Percentiles rank a stretch among this genome's conserved stretches.
Evolutionary conservation across 2,113 vertebrate species (phyloP).

Genomic region (Malurus alboscapulatus): DNA sequence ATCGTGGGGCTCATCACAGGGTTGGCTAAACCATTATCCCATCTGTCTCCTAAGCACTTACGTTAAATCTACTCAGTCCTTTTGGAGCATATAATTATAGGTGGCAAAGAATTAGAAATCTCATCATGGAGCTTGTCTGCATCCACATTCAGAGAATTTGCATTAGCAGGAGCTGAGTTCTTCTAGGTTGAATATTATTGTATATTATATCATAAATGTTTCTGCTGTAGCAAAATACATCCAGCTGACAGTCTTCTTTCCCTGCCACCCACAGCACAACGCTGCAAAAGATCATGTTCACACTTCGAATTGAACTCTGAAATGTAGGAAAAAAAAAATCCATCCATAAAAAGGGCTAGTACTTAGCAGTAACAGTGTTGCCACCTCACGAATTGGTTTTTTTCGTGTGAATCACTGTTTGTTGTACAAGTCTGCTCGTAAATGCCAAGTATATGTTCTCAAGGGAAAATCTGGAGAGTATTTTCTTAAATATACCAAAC

Average conservation of each 20-base stretch:
- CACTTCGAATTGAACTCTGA: background rate
- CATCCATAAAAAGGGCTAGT: background rate
- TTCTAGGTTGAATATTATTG: background rate
- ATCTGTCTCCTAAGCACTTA: background rate
- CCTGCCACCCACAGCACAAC: background rate
- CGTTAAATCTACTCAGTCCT: background rate
- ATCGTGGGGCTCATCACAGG: background rate
- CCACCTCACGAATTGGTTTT: background rate
- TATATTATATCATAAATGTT: background rate
- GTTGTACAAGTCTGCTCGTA: background rate
- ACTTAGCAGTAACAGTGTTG: background rate
- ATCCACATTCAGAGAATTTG: background rate
- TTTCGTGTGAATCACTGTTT: background rate
- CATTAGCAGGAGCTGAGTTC: background rate
- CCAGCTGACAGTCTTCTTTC: background rate
- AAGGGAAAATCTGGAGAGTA: background rate
- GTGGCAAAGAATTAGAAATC: background rate
- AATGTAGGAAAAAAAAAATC: background rate
- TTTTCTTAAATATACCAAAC: slow-evolving; percentile 32
- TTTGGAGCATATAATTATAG: background rate
- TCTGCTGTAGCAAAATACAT: background rate
- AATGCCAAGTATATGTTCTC: background rate
- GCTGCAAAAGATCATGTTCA: background rate
- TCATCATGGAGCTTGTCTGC: background rate
- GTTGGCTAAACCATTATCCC: background rate